These are phyloP conservation scores for Drosophila subobscura DNA, from an alignment of 1,140 invertebrate species.

Conservation along the genomic window DNA sequence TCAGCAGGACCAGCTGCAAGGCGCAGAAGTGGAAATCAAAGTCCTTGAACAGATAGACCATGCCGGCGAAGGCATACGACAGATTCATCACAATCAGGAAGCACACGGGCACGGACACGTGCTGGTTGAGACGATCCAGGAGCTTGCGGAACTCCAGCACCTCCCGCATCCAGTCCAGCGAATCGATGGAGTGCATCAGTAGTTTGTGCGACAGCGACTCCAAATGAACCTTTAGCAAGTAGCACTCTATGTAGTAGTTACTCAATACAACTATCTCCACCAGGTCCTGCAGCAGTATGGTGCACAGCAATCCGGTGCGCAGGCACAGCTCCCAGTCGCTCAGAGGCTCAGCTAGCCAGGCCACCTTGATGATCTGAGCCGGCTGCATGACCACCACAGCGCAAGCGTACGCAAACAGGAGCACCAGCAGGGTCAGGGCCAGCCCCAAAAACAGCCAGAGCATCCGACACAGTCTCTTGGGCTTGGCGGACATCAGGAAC, in stretches of 20 bases:
- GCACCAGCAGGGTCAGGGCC: conserved; percentile 87
- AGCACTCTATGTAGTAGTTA: conserved; percentile 92
- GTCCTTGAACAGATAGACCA: conserved; percentile 87
- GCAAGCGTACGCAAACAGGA: conserved; percentile 87
- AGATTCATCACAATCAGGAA: conserved; percentile 90
- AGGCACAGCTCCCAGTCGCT: conserved; percentile 85
- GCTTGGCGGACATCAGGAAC: conserved; percentile 82
- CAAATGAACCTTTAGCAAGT: conserved; percentile 89
- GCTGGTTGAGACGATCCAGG: conserved; percentile 89
- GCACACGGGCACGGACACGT: conserved; percentile 89
- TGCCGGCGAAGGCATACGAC: conserved; percentile 88
- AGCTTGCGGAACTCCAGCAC: conserved; percentile 90
- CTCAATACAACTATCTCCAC: conserved; percentile 91
- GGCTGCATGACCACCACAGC: conserved; percentile 85
- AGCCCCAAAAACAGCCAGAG: conserved; percentile 89
- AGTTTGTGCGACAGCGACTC: conserved; percentile 88
- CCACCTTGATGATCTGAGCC: conserved; percentile 84
- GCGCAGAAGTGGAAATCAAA: conserved; percentile 83
- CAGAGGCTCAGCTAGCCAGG: conserved; percentile 49
- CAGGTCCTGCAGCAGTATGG: conserved; percentile 90
- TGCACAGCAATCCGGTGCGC: conserved; percentile 85
- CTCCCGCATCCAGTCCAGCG: conserved; percentile 91
- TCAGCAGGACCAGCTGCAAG: conserved; percentile 86
- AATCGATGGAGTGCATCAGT: conserved; percentile 88
- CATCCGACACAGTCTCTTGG: conserved; percentile 87